phyloP scores from a whole-genome alignment of 2,797 vertebrate genomes.

The Micropoecilia bifurca region DNA sequence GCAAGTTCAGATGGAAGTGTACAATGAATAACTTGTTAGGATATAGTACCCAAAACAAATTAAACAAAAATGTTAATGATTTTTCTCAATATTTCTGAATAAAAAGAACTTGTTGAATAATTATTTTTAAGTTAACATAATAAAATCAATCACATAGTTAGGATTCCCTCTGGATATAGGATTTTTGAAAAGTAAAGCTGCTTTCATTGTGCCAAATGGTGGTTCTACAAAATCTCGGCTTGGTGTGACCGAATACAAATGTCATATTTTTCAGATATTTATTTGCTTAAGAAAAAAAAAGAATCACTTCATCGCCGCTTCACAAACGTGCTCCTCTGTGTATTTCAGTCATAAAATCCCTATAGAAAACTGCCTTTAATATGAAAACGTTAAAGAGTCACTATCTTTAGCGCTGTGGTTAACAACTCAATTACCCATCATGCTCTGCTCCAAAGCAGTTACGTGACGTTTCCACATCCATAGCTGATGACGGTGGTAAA shows the following conservation, averaged over 20 bases:
- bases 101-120: not conserved
- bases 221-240: not conserved
- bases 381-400: not conserved
- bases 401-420: no score
- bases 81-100: not conserved
- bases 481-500: conserved; percentile 78
- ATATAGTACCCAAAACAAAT: not conserved
- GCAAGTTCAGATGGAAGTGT: not conserved
- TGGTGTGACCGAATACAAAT: not conserved
- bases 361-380: not conserved
- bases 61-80: not conserved
- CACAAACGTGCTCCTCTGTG: not conserved
- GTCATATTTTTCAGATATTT: not conserved
- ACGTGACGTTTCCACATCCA: conserved; percentile 55
- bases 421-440: conserved; percentile 76
- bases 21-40: not conserved
- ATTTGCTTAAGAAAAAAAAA: not conserved
- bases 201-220: not conserved
- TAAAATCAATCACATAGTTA: not conserved
- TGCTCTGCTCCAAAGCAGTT: conserved; percentile 29
- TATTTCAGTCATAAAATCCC: not conserved
- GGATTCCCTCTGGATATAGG: not conserved
- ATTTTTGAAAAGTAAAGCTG: not conserved
- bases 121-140: not conserved
- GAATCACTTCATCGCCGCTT: not conserved